phyloP scores from a whole-genome alignment of 2,888 invertebrate genomes.

The Hypolimnas misippus region DNA sequence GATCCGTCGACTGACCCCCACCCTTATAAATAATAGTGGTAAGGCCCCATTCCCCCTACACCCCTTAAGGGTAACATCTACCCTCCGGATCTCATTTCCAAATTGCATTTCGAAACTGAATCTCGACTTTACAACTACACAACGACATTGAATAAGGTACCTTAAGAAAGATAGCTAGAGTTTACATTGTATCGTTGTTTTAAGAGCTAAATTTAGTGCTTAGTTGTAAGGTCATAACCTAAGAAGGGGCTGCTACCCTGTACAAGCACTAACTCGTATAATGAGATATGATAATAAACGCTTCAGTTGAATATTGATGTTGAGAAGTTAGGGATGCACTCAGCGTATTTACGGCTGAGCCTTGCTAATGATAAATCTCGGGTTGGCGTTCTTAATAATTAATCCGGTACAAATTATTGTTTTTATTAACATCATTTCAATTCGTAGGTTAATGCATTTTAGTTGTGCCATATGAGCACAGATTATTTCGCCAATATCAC shows the following conservation, averaged over 20 bases:
- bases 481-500: too few relatives aligned
- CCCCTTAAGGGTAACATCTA: slow-evolving; percentile 73
- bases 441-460: too few relatives aligned
- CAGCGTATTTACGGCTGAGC: slow-evolving; percentile 65
- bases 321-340: slow-evolving; percentile 78
- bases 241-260: slow-evolving; percentile 71
- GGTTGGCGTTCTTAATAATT: slow-evolving; percentile 6
- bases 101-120: slow-evolving; percentile 81
- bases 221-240: slow-evolving; percentile 73
- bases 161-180: slow-evolving; percentile 51
- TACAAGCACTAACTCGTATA: slow-evolving; percentile 83
- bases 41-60: slow-evolving; percentile 70
- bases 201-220: slow-evolving; percentile 62
- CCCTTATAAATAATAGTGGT: slow-evolving; percentile 84
- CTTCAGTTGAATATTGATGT: slow-evolving; percentile 82
- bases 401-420: not conserved
- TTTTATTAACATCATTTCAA: not conserved
- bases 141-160: slow-evolving; percentile 49
- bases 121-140: slow-evolving; percentile 73
- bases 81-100: slow-evolving; percentile 82
- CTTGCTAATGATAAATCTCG: slow-evolving; percentile 49
- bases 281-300: slow-evolving; percentile 85
- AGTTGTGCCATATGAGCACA: too few relatives aligned
- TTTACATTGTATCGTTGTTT: slow-evolving; percentile 44
- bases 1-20: slow-evolving; percentile 77